Percentiles rank a stretch among this genome's conserved stretches.
Conservation (phyloP, 2,888 invertebrate genomes). For the Mesochorus sp. region DNA sequence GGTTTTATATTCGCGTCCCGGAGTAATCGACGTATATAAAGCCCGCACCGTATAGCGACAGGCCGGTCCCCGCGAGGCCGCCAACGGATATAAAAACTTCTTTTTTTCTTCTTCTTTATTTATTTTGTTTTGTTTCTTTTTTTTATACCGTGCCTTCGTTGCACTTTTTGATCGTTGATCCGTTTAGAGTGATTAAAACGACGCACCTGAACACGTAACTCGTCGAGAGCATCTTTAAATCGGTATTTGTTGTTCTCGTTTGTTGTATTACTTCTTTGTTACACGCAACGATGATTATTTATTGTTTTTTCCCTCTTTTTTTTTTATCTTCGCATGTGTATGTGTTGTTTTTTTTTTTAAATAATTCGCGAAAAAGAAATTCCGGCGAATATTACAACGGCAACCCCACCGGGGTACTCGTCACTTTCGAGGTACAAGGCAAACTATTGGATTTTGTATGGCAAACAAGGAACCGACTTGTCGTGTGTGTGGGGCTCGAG, state of each 20-base stretch:
- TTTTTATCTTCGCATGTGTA: not conserved
- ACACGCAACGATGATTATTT: not conserved
- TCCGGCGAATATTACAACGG: conserved; percentile 21
- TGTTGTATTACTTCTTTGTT: not conserved
- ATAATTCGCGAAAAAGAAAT: conserved; percentile 11
- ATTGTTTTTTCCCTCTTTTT: conserved; percentile 11
- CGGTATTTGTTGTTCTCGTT: conserved; percentile 16
- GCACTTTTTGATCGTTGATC: conserved; percentile 63
- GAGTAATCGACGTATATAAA: conserved; percentile 61
- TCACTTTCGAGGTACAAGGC: conserved; percentile 78
- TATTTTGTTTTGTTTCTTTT: not conserved
- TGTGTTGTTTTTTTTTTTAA: conserved; percentile 15
- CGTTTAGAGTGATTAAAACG: conserved; percentile 56
- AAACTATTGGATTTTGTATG: conserved; percentile 82
- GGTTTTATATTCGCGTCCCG: conserved; percentile 61
- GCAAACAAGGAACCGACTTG: conserved; percentile 82
- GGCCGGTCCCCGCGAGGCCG: conserved; percentile 63
- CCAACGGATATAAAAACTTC: conserved; percentile 54
- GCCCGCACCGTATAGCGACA: conserved; percentile 59
- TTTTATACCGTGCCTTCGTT: conserved; percentile 57
- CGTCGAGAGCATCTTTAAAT: conserved; percentile 32
- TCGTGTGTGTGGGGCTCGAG: conserved; percentile 73
- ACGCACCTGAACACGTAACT: conserved; percentile 36
- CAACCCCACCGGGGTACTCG: conserved; percentile 73
- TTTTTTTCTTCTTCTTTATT: no score